A percentile compares a stretch with the other conserved stretches of the same genome.
Evolutionary conservation across 35 echinoderm and acorn worm genomes (phyloP).

Genomic region (Lytechinus pictus): DNA sequence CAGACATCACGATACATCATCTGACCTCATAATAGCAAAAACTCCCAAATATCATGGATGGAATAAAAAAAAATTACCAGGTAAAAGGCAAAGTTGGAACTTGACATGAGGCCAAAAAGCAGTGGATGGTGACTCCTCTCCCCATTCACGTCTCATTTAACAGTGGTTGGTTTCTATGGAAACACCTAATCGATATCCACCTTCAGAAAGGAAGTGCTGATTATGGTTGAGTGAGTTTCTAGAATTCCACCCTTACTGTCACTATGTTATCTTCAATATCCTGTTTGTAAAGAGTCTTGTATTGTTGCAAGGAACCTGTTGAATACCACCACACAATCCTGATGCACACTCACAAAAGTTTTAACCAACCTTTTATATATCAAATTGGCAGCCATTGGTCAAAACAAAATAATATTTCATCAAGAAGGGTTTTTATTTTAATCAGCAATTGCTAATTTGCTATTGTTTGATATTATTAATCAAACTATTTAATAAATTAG

Average conservation of each 20-base stretch:
- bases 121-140: background rate
- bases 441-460: too few species aligned
- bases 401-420: too few species aligned
- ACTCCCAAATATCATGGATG: too few species aligned
- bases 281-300: background rate
- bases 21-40: too few species aligned
- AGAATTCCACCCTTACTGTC: slow-evolving; percentile 14
- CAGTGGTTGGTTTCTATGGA: slow-evolving; percentile 17
- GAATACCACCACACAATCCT: background rate
- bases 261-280: background rate
- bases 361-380: too few species aligned
- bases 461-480: too few species aligned
- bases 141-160: background rate
- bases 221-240: background rate
- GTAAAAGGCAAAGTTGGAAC: background rate
- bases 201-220: slow-evolving; percentile 12
- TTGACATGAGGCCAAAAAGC: background rate
- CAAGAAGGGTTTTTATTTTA: too few species aligned
- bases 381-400: too few species aligned
- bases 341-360: too few species aligned
- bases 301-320: background rate
- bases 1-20: too few species aligned
- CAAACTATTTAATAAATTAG: too few species aligned
- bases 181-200: slow-evolving; percentile 28
- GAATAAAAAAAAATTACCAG: background rate